Percentiles rank a stretch among this genome's conserved stretches.
Conservation (phyloP, 2,113 vertebrate species). For the Lethenteron reissneri region DNA sequence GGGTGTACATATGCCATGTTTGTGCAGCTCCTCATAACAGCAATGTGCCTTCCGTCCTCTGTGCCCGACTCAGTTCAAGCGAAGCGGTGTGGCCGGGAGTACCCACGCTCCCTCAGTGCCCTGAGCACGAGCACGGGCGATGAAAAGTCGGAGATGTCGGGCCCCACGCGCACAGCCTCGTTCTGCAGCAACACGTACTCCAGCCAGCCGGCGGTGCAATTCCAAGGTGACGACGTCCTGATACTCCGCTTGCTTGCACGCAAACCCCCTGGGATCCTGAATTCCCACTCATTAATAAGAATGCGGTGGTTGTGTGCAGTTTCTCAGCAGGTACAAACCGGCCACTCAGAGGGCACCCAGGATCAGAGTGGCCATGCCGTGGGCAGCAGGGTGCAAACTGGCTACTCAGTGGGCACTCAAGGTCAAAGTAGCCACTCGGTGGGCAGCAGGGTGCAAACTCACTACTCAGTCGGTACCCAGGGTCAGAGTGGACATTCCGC, state of each 20-base stretch:
- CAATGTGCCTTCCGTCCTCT: too few relatives aligned
- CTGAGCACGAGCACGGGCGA: conserved; percentile 50
- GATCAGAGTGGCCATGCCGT: too few relatives aligned
- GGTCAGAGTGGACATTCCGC: too few relatives aligned
- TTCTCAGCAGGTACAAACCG: conserved; percentile 67
- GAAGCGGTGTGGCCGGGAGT: conserved; percentile 69
- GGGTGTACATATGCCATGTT: too few relatives aligned
- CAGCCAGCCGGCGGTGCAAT: neutral
- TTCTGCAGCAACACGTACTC: neutral
- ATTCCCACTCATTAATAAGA: neutral
- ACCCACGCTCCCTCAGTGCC: conserved; percentile 75
- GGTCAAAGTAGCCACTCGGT: too few relatives aligned
- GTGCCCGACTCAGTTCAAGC: conserved; percentile 42
- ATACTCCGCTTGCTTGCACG: neutral
- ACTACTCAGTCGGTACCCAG: too few relatives aligned
- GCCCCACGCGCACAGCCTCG: conserved; percentile 12
- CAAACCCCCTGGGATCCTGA: neutral
- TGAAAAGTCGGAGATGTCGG: conserved; percentile 67
- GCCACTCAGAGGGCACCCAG: conserved; percentile 19
- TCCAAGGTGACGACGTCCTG: neutral
- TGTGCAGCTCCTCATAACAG: too few relatives aligned
- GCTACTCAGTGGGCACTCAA: too few relatives aligned
- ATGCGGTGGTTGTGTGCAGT: conserved; percentile 20
- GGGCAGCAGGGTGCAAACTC: too few relatives aligned
- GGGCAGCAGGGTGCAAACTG: too few relatives aligned